Evolutionary conservation across 2,888 invertebrate species (phyloP).

Genomic region (Romanomermis culicivorax): DNA sequence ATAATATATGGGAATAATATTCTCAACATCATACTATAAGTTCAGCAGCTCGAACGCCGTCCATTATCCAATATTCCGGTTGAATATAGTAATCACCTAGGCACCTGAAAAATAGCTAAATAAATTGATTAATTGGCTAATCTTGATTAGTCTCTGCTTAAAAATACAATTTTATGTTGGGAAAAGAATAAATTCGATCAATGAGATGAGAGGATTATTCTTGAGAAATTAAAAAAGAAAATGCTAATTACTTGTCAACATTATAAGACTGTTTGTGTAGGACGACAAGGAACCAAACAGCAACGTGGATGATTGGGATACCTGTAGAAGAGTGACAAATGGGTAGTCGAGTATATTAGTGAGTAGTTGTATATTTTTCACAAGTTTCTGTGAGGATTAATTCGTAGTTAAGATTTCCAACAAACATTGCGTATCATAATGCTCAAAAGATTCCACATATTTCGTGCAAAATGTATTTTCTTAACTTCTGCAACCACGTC

Average conservation of each 20-base stretch:
- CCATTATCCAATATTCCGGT: conserved; percentile 50
- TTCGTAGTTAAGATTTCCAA: no score
- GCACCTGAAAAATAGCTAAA: conserved; percentile 15
- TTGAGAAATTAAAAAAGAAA: background rate
- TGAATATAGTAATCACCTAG: conserved; percentile 27
- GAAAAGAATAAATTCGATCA: background rate
- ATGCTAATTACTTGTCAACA: no score
- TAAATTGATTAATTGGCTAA: no score
- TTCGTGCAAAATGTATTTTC: no score
- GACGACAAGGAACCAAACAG: conserved; percentile 23
- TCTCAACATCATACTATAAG: conserved; percentile 61
- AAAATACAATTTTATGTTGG: no score
- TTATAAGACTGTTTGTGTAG: background rate
- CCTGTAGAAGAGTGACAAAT: no score
- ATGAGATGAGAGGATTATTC: background rate
- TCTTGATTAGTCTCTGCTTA: no score
- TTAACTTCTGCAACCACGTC: no score
- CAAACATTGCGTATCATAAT: background rate
- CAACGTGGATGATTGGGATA: conserved; percentile 23
- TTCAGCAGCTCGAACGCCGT: conserved; percentile 58
- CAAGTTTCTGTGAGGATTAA: no score
- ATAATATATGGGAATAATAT: no score
- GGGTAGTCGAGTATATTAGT: no score
- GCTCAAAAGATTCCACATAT: background rate
- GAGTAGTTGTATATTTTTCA: no score